Conservation (phyloP, 1,140 invertebrate species). For the Asobara japonica region DNA sequence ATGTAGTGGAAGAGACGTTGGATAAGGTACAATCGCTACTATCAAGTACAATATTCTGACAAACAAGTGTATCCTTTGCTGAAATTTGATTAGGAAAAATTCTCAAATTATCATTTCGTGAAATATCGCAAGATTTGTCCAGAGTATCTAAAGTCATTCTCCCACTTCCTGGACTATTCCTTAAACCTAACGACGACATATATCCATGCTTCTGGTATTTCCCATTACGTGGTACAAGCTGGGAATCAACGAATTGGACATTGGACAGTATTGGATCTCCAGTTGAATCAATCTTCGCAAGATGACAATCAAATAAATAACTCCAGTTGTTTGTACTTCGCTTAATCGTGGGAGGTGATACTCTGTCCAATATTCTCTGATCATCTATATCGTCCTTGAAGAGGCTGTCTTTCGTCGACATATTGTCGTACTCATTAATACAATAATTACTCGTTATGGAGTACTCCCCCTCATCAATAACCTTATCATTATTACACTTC, state of each 20-base stretch:
- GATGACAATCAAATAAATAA: conserved; percentile 31
- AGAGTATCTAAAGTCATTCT: not conserved
- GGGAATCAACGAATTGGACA: not conserved
- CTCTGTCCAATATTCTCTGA: conserved; percentile 37
- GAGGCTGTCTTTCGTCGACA: conserved; percentile 39
- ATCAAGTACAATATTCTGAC: not conserved
- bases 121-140: not conserved
- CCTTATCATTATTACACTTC: not conserved
- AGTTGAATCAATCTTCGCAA: conserved; percentile 13
- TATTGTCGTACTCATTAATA: conserved; percentile 42
- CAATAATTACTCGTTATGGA: conserved; percentile 11
- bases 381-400: conserved; percentile 39
- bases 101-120: no score
- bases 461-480: conserved; percentile 2
- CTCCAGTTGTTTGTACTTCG: conserved; percentile 33
- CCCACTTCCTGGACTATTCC: not conserved
- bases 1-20: conserved; percentile 26
- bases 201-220: conserved; percentile 10
- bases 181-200: not conserved
- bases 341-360: conserved; percentile 28
- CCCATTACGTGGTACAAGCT: not conserved
- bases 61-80: not conserved
- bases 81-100: no score
- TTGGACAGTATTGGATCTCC: not conserved
- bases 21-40: not conserved